Conservation (phyloP, 2,888 invertebrate species). For the Exephanes ischioxanthus region DNA sequence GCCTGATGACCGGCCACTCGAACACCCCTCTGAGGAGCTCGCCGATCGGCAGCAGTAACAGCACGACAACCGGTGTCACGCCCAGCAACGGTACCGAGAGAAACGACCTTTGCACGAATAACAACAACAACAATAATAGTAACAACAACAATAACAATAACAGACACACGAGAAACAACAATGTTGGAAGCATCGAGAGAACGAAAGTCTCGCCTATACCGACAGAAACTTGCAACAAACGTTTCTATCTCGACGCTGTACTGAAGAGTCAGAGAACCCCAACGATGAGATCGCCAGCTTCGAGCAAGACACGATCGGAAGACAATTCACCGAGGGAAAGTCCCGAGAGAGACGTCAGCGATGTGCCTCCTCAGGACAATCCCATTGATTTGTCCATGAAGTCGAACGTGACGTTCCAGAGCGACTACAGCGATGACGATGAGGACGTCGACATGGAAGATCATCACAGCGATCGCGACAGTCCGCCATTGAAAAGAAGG, state of each 20-base stretch:
- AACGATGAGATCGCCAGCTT: slow-evolving; percentile 74
- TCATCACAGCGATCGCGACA: slow-evolving; percentile 84
- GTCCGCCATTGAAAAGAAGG: slow-evolving; percentile 86
- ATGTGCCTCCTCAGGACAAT: slow-evolving; percentile 88
- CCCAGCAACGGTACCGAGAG: slow-evolving; percentile 82
- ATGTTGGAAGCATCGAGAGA: slow-evolving; percentile 83
- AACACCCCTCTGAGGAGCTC: slow-evolving; percentile 61
- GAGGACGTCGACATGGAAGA: slow-evolving; percentile 84
- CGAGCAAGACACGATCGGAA: slow-evolving; percentile 71
- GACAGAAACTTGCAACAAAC: slow-evolving; percentile 88
- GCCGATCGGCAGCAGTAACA: slow-evolving; percentile 65
- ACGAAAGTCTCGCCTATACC: slow-evolving; percentile 51
- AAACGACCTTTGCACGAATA: slow-evolving; percentile 66
- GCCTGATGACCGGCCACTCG: slow-evolving; percentile 65
- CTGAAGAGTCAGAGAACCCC: slow-evolving; percentile 89
- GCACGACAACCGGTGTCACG: slow-evolving; percentile 52
- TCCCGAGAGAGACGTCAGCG: slow-evolving; percentile 84
- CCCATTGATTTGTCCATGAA: slow-evolving; percentile 94
- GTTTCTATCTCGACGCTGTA: slow-evolving; percentile 91
- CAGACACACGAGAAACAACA: slow-evolving; percentile 84
- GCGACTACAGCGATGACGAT: slow-evolving; percentile 77
- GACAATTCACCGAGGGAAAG: slow-evolving; percentile 81
- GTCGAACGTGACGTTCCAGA: slow-evolving; percentile 82
- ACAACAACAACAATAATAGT: slow-evolving; percentile 59
- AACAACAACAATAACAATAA: slow-evolving; percentile 84